Evolutionary conservation across 2,113 vertebrate genomes (phyloP).

Genomic region (Poecile atricapillus): DNA sequence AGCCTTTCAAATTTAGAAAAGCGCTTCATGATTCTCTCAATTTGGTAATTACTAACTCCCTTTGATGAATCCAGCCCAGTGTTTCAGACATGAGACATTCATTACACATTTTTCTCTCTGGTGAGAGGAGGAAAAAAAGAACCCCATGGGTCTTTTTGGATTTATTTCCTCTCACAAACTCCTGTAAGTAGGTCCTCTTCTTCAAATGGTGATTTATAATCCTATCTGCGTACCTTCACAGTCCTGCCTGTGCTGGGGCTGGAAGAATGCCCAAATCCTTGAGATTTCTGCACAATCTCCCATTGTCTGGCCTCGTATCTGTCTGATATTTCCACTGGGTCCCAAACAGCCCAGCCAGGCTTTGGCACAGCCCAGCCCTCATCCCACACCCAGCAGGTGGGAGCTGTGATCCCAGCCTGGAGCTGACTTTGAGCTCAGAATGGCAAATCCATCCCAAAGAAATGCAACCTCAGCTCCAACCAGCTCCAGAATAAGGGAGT

Average conservation of each 20-base stretch:
- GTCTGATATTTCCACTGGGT: rapidly evolving
- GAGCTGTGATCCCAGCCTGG: not conserved
- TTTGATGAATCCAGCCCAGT: slow-evolving; percentile 58
- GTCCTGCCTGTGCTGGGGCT: not conserved
- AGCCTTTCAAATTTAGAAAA: slow-evolving; percentile 71
- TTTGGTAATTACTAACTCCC: slow-evolving; percentile 67
- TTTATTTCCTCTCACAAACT: slow-evolving; percentile 47
- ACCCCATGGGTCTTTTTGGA: not conserved
- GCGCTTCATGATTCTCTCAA: slow-evolving; percentile 62
- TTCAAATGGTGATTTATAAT: not conserved
- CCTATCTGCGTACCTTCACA: not conserved
- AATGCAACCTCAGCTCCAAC: not conserved
- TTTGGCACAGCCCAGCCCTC: not conserved
- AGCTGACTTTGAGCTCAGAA: not conserved
- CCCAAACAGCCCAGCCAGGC: not conserved
- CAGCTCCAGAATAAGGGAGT: not conserved
- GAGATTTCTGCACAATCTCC: not conserved
- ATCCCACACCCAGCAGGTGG: not conserved
- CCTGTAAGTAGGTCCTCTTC: not conserved
- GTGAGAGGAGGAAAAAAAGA: slow-evolving; percentile 10
- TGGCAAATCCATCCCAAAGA: not conserved
- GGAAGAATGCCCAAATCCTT: not conserved
- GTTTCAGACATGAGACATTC: slow-evolving; percentile 58
- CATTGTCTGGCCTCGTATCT: not conserved
- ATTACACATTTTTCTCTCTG: slow-evolving; percentile 47